Evolutionary conservation across 2,888 invertebrate genomes (phyloP).

Genomic region (Monoplex corrugatus): DNA sequence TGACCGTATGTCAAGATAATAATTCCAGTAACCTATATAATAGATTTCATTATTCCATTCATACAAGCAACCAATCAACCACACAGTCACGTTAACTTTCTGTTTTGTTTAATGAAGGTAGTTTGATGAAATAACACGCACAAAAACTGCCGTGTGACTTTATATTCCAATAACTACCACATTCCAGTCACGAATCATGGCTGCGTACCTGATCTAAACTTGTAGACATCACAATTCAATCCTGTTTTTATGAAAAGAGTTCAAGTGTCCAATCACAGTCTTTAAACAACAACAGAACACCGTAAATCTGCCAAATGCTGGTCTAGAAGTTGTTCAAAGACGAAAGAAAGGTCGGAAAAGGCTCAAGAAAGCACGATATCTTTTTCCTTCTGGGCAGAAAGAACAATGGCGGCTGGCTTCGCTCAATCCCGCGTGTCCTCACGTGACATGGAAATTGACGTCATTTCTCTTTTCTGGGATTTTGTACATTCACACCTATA

Average conservation of each 20-base stretch:
- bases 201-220: conserved; percentile 79
- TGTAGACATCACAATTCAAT: conserved; percentile 78
- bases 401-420: conserved; percentile 78
- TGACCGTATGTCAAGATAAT: background rate
- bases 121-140: background rate
- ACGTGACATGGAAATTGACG: conserved; percentile 70
- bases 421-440: conserved; percentile 76
- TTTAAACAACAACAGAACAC: conserved; percentile 53
- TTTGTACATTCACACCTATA: background rate
- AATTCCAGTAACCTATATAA: background rate
- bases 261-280: conserved; percentile 62
- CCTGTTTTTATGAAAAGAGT: conserved; percentile 58
- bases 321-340: conserved; percentile 10
- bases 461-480: conserved; percentile 43
- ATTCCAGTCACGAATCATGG: conserved; percentile 36
- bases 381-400: conserved; percentile 63
- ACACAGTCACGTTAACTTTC: background rate
- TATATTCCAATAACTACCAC: conserved; percentile 21
- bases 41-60: background rate
- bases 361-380: conserved; percentile 43
- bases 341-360: conserved; percentile 47
- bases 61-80: background rate
- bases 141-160: background rate
- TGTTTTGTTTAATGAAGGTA: background rate
- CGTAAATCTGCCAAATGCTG: conserved; percentile 26